These are phyloP conservation scores for Erythrocebus patas DNA, from an alignment of 2,113 vertebrate species.

Conservation along the genomic window DNA sequence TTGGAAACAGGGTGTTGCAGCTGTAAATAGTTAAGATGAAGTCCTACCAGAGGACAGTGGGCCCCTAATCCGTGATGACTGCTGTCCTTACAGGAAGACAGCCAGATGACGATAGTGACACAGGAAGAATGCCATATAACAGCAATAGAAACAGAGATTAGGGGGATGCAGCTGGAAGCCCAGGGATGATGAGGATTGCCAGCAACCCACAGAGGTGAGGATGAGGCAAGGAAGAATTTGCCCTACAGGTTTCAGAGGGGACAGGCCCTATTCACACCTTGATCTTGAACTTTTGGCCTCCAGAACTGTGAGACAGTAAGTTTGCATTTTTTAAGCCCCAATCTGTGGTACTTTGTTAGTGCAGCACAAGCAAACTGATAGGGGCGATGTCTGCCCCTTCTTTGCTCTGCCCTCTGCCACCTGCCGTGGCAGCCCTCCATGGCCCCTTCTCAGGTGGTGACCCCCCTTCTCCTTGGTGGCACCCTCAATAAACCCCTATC, in stretches of 20 bases:
- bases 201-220: neutral
- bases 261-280: neutral
- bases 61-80: neutral
- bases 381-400: neutral
- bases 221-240: neutral
- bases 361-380: rapidly evolving
- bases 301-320: neutral
- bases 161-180: too few relatives aligned
- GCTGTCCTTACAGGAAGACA: neutral
- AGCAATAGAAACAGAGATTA: neutral
- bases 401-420: too few relatives aligned
- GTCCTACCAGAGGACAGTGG: neutral
- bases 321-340: neutral
- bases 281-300: too few relatives aligned
- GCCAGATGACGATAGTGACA: rapidly evolving
- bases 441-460: neutral
- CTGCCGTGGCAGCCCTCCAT: neutral
- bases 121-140: neutral
- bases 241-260: neutral
- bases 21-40: neutral
- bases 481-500: neutral
- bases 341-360: neutral
- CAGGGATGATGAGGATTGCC: neutral
- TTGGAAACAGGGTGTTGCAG: neutral
- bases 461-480: neutral